Evolutionary conservation across 2,797 vertebrate species (phyloP), one percentile per base, ranked within the genome.

Genomic region (Tiaroga cobitis): DNA sequence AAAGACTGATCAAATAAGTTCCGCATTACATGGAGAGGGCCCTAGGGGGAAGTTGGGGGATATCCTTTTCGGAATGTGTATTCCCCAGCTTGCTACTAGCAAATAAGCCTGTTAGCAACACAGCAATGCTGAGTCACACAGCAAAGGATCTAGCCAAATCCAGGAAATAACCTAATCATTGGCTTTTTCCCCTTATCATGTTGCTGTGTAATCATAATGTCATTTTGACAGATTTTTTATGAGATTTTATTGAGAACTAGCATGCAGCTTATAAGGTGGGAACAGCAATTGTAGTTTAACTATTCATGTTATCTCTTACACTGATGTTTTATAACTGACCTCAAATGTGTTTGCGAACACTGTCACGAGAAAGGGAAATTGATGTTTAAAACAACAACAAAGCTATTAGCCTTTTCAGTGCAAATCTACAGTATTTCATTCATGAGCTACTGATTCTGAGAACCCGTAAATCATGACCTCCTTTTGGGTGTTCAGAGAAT

Each of bases 131-230:
- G 92, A 93, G 90, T 93, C 92, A 93, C 90, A 92, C 90, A 86
- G 90, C 19, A 88, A 89, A 87, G 76, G 87, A 90, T 92, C 89
- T 87, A 91, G 88, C 49, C 43, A 69, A 87, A 87, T 91, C 92
- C 93, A 89, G 85, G 89, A 93, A 93, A 92, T 90, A 90, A 92
- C 91, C 37, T 41, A 91, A 94, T 95, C 91, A 76, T 92, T 93
- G 89, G 43, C 78, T 87, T 80, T 78, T 69, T 79, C n/a, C n/a
- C 80, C 80, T 61, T 86, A 86, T 61, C 82, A 87, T 88, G 69
- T 34, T 85, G 68, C n/a, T 72, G 51, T 82, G 70, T 65, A 86
- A 88, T 89, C 78, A 88, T 73, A 84, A 80, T 81, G 85, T 90
- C 65, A 84, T 54, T 78, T 26, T 54, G 29, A 75, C 76, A 39